Conservation (phyloP, 2,113 vertebrate species). For the Ivindomyrus marchei region DNA sequence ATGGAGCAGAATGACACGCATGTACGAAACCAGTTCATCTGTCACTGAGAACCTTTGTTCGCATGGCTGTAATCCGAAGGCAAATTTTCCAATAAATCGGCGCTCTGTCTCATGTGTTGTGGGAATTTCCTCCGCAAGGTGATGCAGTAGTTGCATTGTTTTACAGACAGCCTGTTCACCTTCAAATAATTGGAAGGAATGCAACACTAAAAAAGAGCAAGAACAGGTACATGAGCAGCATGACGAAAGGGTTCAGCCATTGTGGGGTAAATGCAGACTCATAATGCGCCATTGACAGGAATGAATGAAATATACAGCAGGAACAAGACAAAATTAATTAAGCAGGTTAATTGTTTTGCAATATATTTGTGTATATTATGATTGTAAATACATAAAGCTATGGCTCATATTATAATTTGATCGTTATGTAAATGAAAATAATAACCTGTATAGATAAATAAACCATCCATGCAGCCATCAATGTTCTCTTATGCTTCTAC, state of each 20-base stretch:
- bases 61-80: background rate
- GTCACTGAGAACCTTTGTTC: background rate
- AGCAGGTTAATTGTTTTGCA: background rate
- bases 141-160: background rate
- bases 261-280: background rate
- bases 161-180: background rate
- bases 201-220: background rate
- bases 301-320: background rate
- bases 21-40: background rate
- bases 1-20: background rate
- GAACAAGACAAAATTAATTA: background rate
- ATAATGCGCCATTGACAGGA: background rate
- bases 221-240: background rate
- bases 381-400: background rate
- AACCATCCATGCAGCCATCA: background rate
- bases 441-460: background rate
- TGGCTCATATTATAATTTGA: background rate
- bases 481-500: background rate
- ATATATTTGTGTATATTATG: background rate
- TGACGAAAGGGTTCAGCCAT: background rate
- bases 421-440: background rate
- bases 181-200: conserved; percentile 10
- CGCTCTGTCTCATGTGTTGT: background rate
- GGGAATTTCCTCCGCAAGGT: background rate
- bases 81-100: background rate